Conservation (phyloP, 2,888 invertebrate genomes). For the Coenonympha glycerion region DNA sequence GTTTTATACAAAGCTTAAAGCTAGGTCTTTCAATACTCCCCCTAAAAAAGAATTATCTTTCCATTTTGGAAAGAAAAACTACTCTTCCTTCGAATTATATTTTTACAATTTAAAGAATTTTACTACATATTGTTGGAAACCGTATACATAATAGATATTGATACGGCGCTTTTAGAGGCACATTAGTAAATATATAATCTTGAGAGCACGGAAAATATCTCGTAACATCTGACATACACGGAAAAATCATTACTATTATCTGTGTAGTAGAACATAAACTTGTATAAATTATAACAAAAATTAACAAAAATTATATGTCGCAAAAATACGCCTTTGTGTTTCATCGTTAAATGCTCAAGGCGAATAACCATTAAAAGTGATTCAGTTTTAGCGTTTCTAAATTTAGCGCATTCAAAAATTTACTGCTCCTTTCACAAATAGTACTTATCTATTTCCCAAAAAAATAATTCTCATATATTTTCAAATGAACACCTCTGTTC, state of each 20-base stretch:
- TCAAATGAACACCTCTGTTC: too few species aligned
- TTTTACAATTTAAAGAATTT: too few species aligned
- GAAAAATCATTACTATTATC: constrained; percentile 10
- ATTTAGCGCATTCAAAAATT: not conserved
- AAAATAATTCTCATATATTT: too few species aligned
- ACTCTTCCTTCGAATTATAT: too few species aligned
- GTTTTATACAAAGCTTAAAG: too few species aligned
- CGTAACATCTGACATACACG: constrained; percentile 2
- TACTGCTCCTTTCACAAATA: too few species aligned
- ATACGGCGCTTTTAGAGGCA: constrained; percentile 12
- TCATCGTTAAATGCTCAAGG: constrained; percentile 2
- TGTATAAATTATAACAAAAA: not conserved
- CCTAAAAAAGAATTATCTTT: too few species aligned
- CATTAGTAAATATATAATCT: constrained; percentile 8
- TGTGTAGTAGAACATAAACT: not conserved
- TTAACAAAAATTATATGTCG: not conserved
- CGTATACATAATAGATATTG: constrained; percentile 5
- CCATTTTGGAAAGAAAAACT: too few species aligned
- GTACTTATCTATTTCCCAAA: too few species aligned
- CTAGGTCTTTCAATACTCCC: too few species aligned
- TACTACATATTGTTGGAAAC: not conserved
- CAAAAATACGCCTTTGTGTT: constrained; percentile 1
- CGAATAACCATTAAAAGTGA: not conserved
- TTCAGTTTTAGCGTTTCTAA: not conserved
- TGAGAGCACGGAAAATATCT: constrained; percentile 1